Evolutionary conservation across 2,888 invertebrate genomes (phyloP), one percentile per base, ranked within the genome.

Genomic region (Suillia variegata): DNA sequence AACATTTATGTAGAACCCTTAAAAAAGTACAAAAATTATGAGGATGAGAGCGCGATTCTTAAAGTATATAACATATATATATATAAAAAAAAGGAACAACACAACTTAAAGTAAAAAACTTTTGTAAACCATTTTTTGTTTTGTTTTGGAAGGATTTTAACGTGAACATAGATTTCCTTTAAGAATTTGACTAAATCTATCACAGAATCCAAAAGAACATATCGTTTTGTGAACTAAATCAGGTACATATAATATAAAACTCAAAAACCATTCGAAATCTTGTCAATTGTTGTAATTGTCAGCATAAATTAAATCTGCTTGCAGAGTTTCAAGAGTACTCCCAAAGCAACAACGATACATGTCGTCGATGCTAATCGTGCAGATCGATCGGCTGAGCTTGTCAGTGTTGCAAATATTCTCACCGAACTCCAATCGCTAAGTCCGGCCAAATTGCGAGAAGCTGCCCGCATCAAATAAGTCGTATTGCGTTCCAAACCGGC

Each of bases 401-500:
- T 64, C 13, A 78, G 66, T 10, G 82, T 82, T 51, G 71, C 71
- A 54, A 81, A 82, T 21, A 67, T 74, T 65, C 75, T 76, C 56
- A 79, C 77, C n/a, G 67, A 68, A 26, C 79, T 80, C 79, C 80
- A 82, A 61, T 82, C 81, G 58, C 82, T 82, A n/a, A 85, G 74
- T 20, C 87, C 86, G 15, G 86, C 87, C 22, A 81, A 73, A 72
- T 87, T 87, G 53, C 79, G 79, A 1, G 85, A 83, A 42, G 86
- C 86, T 1, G 84, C 86, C 31, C 84, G 78, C 65, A 86, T 79
- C 59, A 84, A 80, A 73, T 86, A 87, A 34, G 83, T 83, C 6
- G 85, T 85, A 66, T 85, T 82, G 15, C 78, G 77, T 38, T 79
- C 70, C 12, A 87, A 75, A 54, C 83, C 76, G 1, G 79, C 72